Evolutionary conservation across 2,113 vertebrate species (phyloP).

Genomic region (Pteropus alecto): DNA sequence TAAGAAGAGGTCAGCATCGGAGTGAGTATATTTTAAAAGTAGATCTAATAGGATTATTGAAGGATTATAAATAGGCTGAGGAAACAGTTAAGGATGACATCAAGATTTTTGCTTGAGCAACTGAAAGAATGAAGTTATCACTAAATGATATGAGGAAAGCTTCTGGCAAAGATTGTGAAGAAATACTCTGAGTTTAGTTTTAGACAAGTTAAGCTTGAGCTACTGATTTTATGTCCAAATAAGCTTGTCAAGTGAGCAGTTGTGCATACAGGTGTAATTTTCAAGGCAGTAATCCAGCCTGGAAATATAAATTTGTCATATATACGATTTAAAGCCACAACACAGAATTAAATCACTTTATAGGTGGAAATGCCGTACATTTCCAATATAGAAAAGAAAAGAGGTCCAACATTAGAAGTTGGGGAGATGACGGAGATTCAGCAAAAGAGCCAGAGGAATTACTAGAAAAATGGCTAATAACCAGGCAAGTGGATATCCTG

Average conservation of each 20-base stretch:
- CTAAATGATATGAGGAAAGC: background rate
- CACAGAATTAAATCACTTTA: background rate
- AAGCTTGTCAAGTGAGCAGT: background rate
- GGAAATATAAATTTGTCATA: background rate
- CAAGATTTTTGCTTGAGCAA: background rate
- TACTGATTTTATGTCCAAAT: background rate
- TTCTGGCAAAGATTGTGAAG: background rate
- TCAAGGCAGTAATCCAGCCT: background rate
- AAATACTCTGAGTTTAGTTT: background rate
- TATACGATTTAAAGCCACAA: background rate
- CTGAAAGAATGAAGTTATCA: background rate
- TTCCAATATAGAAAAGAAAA: background rate
- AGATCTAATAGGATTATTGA: background rate
- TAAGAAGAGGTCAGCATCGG: background rate
- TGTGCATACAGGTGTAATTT: background rate
- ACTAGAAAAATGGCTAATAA: background rate
- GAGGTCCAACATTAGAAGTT: background rate
- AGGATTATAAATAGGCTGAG: background rate
- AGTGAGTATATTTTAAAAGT: background rate
- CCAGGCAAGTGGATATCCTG: background rate
- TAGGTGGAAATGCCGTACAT: background rate
- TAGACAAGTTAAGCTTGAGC: background rate
- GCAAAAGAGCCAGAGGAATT: background rate
- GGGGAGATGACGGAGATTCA: background rate
- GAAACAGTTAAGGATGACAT: background rate